phyloP scores from a whole-genome alignment of 2,113 vertebrate genomes.

The Leucosticte australis region DNA sequence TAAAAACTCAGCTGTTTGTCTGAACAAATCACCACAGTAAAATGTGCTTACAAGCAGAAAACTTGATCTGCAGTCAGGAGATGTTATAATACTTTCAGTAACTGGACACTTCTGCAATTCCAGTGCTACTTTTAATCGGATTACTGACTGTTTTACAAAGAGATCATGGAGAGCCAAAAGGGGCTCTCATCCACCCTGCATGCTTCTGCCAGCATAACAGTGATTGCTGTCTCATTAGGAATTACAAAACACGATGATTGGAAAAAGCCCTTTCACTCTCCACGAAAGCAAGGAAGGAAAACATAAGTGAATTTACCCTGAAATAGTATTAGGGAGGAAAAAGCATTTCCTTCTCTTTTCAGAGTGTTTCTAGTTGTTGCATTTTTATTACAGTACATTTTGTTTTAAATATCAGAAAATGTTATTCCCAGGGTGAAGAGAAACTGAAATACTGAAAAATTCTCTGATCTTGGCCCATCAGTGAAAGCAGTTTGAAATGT shows the following conservation, averaged over 20 bases:
- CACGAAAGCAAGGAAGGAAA: background rate
- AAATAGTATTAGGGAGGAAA: background rate
- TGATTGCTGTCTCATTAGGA: background rate
- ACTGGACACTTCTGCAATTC: background rate
- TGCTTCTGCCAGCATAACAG: background rate
- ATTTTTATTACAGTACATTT: background rate
- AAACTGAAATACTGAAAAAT: constrained; percentile 19
- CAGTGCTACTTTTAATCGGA: background rate
- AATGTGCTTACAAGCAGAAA: constrained; percentile 1
- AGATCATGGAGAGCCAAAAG: background rate
- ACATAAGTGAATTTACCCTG: background rate
- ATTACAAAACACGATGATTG: background rate
- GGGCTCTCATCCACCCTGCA: background rate
- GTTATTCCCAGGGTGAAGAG: constrained; percentile 3
- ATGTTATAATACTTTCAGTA: background rate
- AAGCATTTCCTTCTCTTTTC: background rate
- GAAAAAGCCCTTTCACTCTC: background rate
- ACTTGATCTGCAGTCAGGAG: background rate
- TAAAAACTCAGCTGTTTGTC: background rate
- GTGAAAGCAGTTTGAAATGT: constrained; percentile 26
- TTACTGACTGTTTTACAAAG: background rate
- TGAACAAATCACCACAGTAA: background rate
- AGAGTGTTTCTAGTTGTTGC: background rate
- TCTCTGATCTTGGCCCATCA: constrained; percentile 27
- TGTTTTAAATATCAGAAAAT: constrained; percentile 1